Evolutionary conservation across 2,888 invertebrate species (phyloP), one percentile per base, ranked within the genome.

Genomic region (Spatulosminthurus flaviceps): DNA sequence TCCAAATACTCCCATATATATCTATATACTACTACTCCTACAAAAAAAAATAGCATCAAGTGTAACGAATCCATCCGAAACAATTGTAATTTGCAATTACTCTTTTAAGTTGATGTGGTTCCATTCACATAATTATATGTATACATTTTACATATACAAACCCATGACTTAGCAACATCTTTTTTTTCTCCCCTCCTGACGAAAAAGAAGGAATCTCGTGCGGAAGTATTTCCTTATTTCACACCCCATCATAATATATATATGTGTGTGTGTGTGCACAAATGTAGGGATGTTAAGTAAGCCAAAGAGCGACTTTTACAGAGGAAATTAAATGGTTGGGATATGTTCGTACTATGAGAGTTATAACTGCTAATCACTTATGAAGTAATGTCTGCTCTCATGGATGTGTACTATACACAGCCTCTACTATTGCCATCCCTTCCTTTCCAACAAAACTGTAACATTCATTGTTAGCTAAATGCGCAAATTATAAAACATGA

Each of bases 211-310:
- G 51, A 51, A 9, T 51, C 51, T 51, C 16, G 51, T 51, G n/a
- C 51, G 51, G 51, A 51, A 51, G 51, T 51, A 51, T 51, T 51
- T 51, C 51, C 51, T 51, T 51, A 51, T 51, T 51, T 51, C 51
- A 51, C 51, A 51, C 51, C 51, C 51, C 51, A 51, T 51, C 51
- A 51, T 51, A 1, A n/a, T n/a, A n/a, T n/a, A n/a, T n/a, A n/a
- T n/a, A n/a, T n/a, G n/a, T n/a, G n/a, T n/a, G n/a, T n/a, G n/a
- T n/a, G n/a, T n/a, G n/a, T n/a, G n/a, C n/a, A n/a, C n/a, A n/a
- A n/a, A n/a, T 19, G 51, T 51, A 51, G 7, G 5, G n/a, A 4
- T 51, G n/a, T n/a, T 51, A n/a, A 19, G 51, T 13, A 51, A 51
- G 51, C 51, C 51, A 51, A 16, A n/a, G n/a, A n/a, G n/a, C n/a